phyloP scores from a whole-genome alignment of 2,797 vertebrate genomes.

The Mormyrus proboscirostris region DNA sequence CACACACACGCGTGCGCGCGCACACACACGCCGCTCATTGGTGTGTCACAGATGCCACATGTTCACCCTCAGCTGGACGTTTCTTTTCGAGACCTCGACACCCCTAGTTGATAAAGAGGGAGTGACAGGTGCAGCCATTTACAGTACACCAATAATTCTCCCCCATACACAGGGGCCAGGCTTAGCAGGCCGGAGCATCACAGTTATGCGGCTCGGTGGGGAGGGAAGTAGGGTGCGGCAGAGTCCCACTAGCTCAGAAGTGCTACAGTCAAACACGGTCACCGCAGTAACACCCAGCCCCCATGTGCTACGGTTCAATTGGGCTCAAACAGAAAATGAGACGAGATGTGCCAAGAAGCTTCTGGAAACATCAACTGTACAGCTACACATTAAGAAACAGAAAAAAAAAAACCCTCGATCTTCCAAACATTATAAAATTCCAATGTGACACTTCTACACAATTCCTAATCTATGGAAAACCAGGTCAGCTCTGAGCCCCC shows the following conservation, averaged over 20 bases:
- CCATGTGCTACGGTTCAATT: not conserved
- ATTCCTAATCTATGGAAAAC: not conserved
- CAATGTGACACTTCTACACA: not conserved
- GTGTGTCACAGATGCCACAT: not conserved
- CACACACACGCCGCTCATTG: not conserved
- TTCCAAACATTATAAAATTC: not conserved
- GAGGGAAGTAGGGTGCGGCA: not conserved
- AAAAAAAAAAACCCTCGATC: not conserved
- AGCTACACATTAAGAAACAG: not conserved
- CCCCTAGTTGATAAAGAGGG: conserved; percentile 42
- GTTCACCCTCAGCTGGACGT: conserved; percentile 10
- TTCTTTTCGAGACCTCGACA: conserved; percentile 46
- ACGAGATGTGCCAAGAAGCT: not conserved
- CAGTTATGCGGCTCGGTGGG: not conserved
- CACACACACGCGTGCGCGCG: not conserved
- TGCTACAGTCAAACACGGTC: not conserved
- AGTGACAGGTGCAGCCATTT: conserved; percentile 42
- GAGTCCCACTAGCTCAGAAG: not conserved
- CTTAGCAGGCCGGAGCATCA: not conserved
- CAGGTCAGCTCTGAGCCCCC: not conserved
- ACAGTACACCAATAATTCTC: conserved; percentile 66
- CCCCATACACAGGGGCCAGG: conserved; percentile 52
- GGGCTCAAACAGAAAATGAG: not conserved
- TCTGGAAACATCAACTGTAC: not conserved
- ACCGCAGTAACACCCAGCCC: not conserved